Evolutionary conservation across 2,888 invertebrate genomes (phyloP).

Genomic region (Ophion costatus): DNA sequence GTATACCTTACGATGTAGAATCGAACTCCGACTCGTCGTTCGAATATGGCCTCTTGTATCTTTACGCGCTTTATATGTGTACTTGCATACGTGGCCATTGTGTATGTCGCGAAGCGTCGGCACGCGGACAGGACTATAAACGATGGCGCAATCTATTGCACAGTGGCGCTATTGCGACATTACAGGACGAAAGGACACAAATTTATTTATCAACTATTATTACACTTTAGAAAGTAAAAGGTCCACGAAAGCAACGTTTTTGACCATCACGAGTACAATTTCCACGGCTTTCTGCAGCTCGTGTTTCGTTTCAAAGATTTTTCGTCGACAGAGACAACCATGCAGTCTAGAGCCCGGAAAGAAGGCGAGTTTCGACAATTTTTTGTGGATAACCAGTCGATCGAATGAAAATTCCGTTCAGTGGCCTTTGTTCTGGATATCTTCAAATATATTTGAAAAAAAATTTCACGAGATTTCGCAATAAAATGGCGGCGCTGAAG

Average conservation of each 20-base stretch:
- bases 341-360: no score
- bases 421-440: no score
- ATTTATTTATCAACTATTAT: slow-evolving; percentile 37
- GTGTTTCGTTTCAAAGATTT: not conserved
- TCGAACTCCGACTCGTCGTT: slow-evolving; percentile 67
- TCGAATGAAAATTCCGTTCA: no score
- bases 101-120: slow-evolving; percentile 13
- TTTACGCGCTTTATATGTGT: slow-evolving; percentile 7
- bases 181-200: slow-evolving; percentile 28
- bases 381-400: no score
- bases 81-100: not conserved
- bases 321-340: not conserved
- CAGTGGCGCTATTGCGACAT: slow-evolving; percentile 39
- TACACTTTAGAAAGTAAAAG: slow-evolving; percentile 21
- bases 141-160: slow-evolving; percentile 44
- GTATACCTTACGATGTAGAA: slow-evolving; percentile 66
- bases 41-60: slow-evolving; percentile 48
- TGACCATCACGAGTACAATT: not conserved
- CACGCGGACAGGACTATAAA: slow-evolving; percentile 42
- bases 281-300: not conserved
- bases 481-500: no score
- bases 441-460: no score
- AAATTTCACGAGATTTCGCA: no score
- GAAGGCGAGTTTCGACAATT: no score
- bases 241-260: not conserved